These are phyloP conservation scores for Anthopleura xanthogrammica DNA, from an alignment of 92 coral and sea anemone species.

Conservation along the genomic window DNA sequence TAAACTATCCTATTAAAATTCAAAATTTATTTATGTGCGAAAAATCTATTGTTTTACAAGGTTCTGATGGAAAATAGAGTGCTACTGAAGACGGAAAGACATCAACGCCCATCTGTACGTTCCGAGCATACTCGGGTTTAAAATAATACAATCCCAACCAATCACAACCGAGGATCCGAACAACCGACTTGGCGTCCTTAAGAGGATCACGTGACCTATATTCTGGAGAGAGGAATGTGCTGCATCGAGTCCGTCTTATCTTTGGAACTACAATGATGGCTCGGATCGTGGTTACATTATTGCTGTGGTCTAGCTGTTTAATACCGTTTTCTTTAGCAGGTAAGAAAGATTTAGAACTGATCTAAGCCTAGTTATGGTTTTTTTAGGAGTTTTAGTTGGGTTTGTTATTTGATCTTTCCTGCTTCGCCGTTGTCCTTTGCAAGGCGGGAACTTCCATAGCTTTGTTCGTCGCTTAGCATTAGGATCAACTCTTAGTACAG, in stretches of 20 bases:
- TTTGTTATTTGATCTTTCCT: neutral
- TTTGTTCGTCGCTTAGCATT: conserved; percentile 12
- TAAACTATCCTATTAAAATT: too few species aligned
- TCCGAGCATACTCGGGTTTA: conserved; percentile 18
- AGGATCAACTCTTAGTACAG: neutral
- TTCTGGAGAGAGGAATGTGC: conserved; percentile 30
- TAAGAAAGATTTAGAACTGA: conserved; percentile 15
- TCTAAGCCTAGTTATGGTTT: neutral
- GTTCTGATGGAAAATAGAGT: neutral
- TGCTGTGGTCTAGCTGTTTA: conserved; percentile 29
- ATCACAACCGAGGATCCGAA: conserved; percentile 17
- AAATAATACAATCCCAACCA: conserved; percentile 25
- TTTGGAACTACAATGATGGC: conserved; percentile 28
- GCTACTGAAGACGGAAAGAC: neutral
- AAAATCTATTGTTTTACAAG: too few species aligned
- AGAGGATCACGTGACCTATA: conserved; percentile 26
- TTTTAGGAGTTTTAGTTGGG: neutral
- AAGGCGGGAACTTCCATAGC: conserved; percentile 35
- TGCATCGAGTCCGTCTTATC: conserved; percentile 18
- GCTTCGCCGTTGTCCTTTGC: conserved; percentile 19
- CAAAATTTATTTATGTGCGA: too few species aligned
- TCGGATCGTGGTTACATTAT: conserved; percentile 19
- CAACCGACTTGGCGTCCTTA: conserved; percentile 32
- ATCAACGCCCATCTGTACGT: conserved; percentile 20
- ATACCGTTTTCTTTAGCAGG: conserved; percentile 26